A percentile compares a stretch with the other conserved stretches of the same genome.
phyloP scores from a whole-genome alignment of 2,113 vertebrate species.

The Centropristis striata region DNA sequence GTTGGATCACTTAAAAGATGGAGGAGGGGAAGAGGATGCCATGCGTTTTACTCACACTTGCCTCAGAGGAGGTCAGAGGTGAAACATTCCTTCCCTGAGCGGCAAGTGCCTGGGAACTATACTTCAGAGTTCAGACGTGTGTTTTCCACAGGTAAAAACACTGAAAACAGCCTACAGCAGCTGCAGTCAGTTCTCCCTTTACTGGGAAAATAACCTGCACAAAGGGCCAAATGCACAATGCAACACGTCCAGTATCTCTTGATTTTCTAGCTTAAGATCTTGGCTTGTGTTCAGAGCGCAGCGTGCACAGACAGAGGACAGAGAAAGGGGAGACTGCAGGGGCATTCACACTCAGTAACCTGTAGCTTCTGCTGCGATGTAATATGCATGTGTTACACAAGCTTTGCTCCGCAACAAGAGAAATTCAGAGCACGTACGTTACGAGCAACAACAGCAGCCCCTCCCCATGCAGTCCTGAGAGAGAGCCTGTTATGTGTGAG shows the following conservation, averaged over 20 bases:
- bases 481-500: slow-evolving; percentile 67
- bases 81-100: slow-evolving; percentile 54
- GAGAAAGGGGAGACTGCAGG: slow-evolving; percentile 12
- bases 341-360: slow-evolving; percentile 46
- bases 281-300: slow-evolving; percentile 8
- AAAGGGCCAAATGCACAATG: slow-evolving; percentile 30
- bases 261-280: neutral
- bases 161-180: slow-evolving; percentile 3
- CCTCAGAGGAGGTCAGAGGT: slow-evolving; percentile 75
- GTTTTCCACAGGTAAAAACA: slow-evolving; percentile 1
- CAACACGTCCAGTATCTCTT: neutral
- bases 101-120: slow-evolving; percentile 70
- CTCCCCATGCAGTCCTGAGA: slow-evolving; percentile 73
- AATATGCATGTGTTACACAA: slow-evolving; percentile 74
- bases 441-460: slow-evolving; percentile 75
- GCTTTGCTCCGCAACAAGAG: slow-evolving; percentile 60
- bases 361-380: slow-evolving; percentile 64
- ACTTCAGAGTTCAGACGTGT: neutral
- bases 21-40: slow-evolving; percentile 71
- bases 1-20: slow-evolving; percentile 73
- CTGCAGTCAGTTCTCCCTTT: slow-evolving; percentile 25
- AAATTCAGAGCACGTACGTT: slow-evolving; percentile 79
- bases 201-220: slow-evolving; percentile 7
- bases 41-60: slow-evolving; percentile 71
- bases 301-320: neutral